phyloP scores from a whole-genome alignment of 2,797 vertebrate species.

The Tokudaia tokunoshimensis region DNA sequence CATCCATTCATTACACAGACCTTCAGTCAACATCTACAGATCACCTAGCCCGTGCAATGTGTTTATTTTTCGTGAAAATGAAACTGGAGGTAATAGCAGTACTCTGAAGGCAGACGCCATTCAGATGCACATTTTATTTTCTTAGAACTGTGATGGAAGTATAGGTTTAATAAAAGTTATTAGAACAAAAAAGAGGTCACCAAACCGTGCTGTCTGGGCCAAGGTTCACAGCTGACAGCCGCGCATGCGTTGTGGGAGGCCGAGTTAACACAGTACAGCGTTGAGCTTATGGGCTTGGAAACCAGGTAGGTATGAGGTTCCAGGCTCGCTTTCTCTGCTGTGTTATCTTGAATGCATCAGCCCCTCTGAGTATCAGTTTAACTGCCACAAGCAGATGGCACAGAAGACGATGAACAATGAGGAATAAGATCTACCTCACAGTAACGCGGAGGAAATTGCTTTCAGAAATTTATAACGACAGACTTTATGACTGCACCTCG shows the following conservation, averaged over 20 bases:
- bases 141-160: background rate
- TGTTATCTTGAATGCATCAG: background rate
- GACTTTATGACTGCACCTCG: background rate
- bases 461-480: background rate
- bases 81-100: background rate
- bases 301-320: background rate
- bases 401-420: background rate
- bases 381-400: background rate
- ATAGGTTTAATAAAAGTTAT: background rate
- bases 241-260: accelerated
- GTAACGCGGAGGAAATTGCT: background rate
- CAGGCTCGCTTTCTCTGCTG: background rate
- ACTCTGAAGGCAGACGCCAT: too few relatives aligned
- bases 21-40: background rate
- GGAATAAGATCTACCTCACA: background rate
- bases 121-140: background rate
- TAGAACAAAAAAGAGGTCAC: background rate
- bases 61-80: background rate
- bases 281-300: background rate
- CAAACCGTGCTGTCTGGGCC: background rate
- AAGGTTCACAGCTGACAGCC: background rate
- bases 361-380: background rate
- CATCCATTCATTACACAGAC: too few relatives aligned
- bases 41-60: too few relatives aligned
- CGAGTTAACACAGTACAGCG: accelerated